Evolutionary conservation across 2,888 invertebrate genomes (phyloP).

Genomic region (Ethmia dodecea): DNA sequence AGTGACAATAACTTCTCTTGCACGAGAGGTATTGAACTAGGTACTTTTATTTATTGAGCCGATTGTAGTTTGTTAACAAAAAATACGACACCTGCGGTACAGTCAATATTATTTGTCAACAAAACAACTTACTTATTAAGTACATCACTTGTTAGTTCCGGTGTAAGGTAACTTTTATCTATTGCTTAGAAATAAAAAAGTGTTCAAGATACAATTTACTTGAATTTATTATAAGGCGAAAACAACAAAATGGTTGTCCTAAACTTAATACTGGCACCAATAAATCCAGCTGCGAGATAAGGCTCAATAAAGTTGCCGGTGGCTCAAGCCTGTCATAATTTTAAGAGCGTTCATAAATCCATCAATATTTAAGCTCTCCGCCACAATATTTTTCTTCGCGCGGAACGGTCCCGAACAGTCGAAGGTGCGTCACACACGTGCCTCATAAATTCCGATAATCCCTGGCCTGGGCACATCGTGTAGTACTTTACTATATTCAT

Average conservation of each 20-base stretch:
- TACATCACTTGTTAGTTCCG: no score
- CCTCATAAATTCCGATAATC: slow-evolving; percentile 71
- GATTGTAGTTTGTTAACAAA: no score
- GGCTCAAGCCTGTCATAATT: slow-evolving; percentile 63
- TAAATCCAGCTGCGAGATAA: slow-evolving; percentile 61
- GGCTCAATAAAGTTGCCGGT: slow-evolving; percentile 67
- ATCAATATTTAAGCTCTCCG: slow-evolving; percentile 71
- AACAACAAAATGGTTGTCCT: slow-evolving; percentile 46
- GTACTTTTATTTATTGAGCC: no score
- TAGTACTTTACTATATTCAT: slow-evolving; percentile 53
- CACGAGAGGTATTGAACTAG: no score
- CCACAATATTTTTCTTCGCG: slow-evolving; percentile 66
- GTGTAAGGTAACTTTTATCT: no score
- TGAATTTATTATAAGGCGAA: slow-evolving; percentile 36
- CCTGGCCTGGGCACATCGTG: slow-evolving; percentile 49
- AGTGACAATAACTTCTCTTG: no score
- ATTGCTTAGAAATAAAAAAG: no score
- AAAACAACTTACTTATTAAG: no score
- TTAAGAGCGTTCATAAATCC: slow-evolving; percentile 73
- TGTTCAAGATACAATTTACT: no score
- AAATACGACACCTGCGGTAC: no score
- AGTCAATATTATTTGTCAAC: no score
- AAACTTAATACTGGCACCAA: slow-evolving; percentile 50
- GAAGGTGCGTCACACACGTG: slow-evolving; percentile 65
- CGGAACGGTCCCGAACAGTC: slow-evolving; percentile 31